Percentiles rank a stretch among this genome's conserved stretches.
Conservation (phyloP, 1,140 invertebrate genomes). For the Coenobita brevimanus region DNA sequence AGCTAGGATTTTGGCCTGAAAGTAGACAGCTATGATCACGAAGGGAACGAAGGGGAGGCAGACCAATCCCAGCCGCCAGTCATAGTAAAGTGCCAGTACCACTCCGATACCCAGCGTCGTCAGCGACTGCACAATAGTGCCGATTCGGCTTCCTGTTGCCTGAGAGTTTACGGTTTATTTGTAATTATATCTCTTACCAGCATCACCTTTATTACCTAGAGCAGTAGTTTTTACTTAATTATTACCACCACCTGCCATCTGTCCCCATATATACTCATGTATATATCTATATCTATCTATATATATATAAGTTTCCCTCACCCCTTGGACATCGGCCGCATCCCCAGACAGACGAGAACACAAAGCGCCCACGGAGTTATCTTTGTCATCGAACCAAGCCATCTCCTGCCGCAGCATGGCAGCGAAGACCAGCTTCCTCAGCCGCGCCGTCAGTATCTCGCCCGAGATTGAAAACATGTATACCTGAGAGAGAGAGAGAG, state of each 20-base stretch:
- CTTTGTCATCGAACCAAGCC: slow-evolving; percentile 85
- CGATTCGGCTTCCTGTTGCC: slow-evolving; percentile 87
- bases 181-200: background rate
- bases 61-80: slow-evolving; percentile 88
- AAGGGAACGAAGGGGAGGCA: slow-evolving; percentile 85
- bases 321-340: slow-evolving; percentile 86
- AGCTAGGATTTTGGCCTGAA: slow-evolving; percentile 82
- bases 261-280: too few relatives aligned
- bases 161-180: slow-evolving; percentile 71
- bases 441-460: slow-evolving; percentile 81
- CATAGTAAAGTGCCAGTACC: slow-evolving; percentile 83
- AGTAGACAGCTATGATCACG: slow-evolving; percentile 83
- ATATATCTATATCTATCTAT: too few relatives aligned
- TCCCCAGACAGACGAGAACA: slow-evolving; percentile 86
- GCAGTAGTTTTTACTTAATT: too few relatives aligned
- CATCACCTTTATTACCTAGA: too few relatives aligned
- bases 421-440: slow-evolving; percentile 80
- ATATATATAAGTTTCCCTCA: slow-evolving; percentile 74
- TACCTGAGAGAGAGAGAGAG: slow-evolving; percentile 68
- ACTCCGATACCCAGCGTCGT: slow-evolving; percentile 83
- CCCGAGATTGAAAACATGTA: slow-evolving; percentile 85
- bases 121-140: slow-evolving; percentile 84
- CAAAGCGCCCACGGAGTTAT: slow-evolving; percentile 83
- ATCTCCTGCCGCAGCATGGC: slow-evolving; percentile 88
- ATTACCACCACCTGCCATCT: too few relatives aligned